Evolutionary conservation across 2,113 vertebrate genomes (phyloP).

Genomic region (Lagopus leucura): DNA sequence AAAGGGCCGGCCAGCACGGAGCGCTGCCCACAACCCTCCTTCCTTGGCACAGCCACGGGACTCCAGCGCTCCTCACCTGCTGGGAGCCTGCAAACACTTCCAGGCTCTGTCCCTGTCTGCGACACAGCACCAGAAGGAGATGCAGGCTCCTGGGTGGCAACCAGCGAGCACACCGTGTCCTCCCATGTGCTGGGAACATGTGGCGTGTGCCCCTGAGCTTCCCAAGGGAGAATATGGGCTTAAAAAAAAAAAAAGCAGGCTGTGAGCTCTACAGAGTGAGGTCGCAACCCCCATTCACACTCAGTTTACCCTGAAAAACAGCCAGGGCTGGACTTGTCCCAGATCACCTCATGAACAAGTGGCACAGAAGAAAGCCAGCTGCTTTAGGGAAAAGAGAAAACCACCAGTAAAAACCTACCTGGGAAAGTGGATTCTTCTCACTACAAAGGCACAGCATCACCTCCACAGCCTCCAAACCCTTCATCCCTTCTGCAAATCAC

Average conservation of each 20-base stretch:
- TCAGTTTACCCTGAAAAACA: not conserved
- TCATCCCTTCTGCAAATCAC: not conserved
- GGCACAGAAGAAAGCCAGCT: constrained; percentile 9
- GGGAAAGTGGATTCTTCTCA: not conserved
- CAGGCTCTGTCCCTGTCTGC: not conserved
- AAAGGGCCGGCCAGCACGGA: constrained; percentile 4
- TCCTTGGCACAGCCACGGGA: not conserved
- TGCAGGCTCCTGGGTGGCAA: not conserved
- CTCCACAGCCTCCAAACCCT: not conserved
- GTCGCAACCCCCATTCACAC: not conserved
- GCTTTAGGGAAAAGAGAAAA: not conserved
- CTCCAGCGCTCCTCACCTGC: not conserved
- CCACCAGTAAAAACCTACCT: not conserved
- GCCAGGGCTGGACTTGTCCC: not conserved
- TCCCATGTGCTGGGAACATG: accelerated
- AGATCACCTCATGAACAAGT: not conserved
- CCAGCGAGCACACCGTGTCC: not conserved
- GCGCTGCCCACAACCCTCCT: not conserved
- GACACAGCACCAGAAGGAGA: not conserved
- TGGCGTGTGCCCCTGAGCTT: not conserved
- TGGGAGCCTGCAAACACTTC: not conserved
- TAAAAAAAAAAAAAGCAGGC: too few species aligned
- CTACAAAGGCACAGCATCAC: not conserved
- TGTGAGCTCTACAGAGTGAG: not conserved
- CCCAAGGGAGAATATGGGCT: accelerated